Conservation (phyloP, 1,140 invertebrate genomes). For the Vanessa tameamea region DNA sequence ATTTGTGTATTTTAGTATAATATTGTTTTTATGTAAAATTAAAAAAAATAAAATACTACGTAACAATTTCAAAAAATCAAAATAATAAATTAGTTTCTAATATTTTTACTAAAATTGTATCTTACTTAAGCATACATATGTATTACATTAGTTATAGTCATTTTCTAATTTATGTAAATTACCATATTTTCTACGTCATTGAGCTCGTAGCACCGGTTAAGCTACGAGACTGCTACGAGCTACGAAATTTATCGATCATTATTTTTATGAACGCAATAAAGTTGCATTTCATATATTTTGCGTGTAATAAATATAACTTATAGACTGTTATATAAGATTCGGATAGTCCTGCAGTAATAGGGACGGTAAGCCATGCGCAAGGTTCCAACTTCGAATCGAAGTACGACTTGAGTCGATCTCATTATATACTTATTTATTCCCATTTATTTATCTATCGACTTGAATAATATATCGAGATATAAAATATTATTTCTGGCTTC, state of each 20-base stretch:
- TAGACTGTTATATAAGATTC: too few relatives aligned
- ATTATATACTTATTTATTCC: too few relatives aligned
- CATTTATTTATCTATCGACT: too few relatives aligned
- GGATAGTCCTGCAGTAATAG: too few relatives aligned
- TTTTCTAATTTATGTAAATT: constrained; percentile 38
- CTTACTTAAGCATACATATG: background rate
- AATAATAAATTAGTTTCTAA: background rate
- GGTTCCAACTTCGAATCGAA: too few relatives aligned
- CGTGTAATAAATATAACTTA: too few relatives aligned
- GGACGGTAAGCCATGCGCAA: too few relatives aligned
- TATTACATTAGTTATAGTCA: background rate
- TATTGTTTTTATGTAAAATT: background rate
- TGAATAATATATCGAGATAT: too few relatives aligned
- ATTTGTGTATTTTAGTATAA: too few relatives aligned
- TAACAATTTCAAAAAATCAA: background rate
- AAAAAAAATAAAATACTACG: background rate
- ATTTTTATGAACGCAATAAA: constrained; percentile 4
- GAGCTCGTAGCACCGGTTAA: constrained; percentile 52
- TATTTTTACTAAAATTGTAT: background rate
- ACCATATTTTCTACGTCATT: constrained; percentile 45
- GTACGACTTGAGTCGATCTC: too few relatives aligned
- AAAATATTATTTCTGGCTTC: too few relatives aligned
- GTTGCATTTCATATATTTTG: too few relatives aligned
- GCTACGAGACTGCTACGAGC: constrained; percentile 60
- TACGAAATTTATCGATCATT: constrained; percentile 41